Percentiles rank a stretch among this genome's conserved stretches.
phyloP scores from a whole-genome alignment of 1,140 invertebrate genomes.

The Prorops nasuta region DNA sequence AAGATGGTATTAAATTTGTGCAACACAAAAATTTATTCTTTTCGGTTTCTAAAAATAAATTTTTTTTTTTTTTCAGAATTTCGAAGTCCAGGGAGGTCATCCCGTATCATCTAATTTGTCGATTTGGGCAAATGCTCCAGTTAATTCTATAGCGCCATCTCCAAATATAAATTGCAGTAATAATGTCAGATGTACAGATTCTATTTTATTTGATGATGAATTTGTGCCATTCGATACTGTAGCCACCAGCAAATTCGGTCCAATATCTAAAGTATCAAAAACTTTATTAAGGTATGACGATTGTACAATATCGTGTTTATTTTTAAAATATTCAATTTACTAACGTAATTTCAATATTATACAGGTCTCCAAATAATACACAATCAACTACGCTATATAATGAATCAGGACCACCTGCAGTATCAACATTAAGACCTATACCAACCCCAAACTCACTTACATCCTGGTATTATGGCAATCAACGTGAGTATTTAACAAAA shows the following conservation, averaged over 20 bases:
- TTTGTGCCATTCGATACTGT: constrained; percentile 75
- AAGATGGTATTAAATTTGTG: constrained; percentile 37
- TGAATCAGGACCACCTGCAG: constrained; percentile 41
- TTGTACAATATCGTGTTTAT: background rate
- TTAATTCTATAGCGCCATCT: constrained; percentile 43
- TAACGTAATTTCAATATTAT: background rate
- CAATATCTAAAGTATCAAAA: constrained; percentile 72
- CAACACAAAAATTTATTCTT: background rate
- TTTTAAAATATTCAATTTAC: background rate
- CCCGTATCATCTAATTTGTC: constrained; percentile 48
- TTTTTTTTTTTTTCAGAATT: constrained; percentile 37
- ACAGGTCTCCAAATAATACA: constrained; percentile 40
- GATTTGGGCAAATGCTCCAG: constrained; percentile 51
- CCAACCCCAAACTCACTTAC: constrained; percentile 59
- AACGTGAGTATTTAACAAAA: constrained; percentile 41
- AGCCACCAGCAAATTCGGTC: constrained; percentile 73
- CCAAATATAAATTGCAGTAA: constrained; percentile 53
- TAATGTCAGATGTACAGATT: constrained; percentile 64
- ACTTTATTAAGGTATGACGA: constrained; percentile 41
- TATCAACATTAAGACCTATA: constrained; percentile 56
- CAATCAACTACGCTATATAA: constrained; percentile 48
- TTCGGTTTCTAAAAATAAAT: background rate
- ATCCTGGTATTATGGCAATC: constrained; percentile 56
- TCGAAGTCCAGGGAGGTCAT: constrained; percentile 45
- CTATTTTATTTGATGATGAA: constrained; percentile 69